phyloP scores from a whole-genome alignment of 2,113 vertebrate species.

The Dasyornis broadbenti region DNA sequence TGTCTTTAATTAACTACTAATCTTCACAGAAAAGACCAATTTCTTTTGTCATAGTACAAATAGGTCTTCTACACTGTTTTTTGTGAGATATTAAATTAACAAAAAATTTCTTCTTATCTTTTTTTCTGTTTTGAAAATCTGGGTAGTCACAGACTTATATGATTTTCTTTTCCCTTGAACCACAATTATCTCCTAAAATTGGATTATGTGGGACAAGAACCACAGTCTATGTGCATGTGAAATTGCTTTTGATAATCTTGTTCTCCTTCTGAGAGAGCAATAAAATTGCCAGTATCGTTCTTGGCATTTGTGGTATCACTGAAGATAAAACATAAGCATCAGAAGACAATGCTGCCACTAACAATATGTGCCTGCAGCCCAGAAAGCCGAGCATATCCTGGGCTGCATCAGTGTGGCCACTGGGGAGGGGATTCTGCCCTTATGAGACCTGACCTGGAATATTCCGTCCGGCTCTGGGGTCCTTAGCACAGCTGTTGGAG shows the following conservation, averaged over 20 bases:
- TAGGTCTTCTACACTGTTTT: neutral
- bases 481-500: neutral
- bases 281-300: neutral
- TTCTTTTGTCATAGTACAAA: neutral
- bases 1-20: neutral
- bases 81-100: neutral
- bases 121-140: neutral
- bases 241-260: neutral
- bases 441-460: fast-evolving
- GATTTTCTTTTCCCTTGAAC: neutral
- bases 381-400: neutral
- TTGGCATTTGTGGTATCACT: neutral
- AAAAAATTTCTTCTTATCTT: neutral
- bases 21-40: neutral
- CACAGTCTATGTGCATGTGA: neutral
- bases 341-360: neutral
- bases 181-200: neutral
- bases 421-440: neutral
- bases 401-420: neutral
- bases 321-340: neutral
- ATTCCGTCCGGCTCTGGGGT: too few species aligned
- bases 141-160: neutral
- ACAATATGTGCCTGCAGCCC: fast-evolving
- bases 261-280: neutral
- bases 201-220: neutral